Evolutionary conservation across 2,888 invertebrate species (phyloP), one percentile per base, ranked within the genome.

Genomic region (Drosophila heteroneura): DNA sequence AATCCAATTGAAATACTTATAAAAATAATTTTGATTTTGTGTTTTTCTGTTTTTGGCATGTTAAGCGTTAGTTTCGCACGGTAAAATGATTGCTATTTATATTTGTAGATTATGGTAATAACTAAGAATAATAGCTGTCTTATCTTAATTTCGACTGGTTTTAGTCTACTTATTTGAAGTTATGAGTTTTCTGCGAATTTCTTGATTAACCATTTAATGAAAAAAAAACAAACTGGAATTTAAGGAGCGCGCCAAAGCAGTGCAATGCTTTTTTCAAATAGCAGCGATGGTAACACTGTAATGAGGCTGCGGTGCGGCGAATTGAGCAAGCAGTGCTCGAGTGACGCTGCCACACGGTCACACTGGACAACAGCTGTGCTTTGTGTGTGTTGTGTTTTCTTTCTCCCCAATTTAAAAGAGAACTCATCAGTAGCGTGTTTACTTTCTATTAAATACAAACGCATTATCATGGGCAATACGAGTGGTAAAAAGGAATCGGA

Each of bases 401-500:
- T 53, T 68, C 57, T 73, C 73, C 53, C 51, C 71, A 71, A 58
- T 79, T 79, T 68, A 60, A 75, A 75, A 41, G 47, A 37, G 32
- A 62, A 58, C 64, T 71, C 75, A 53, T 79, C 79, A 79, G 79
- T 76, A 74, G 60, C 58, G 74, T 80, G 63, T 76, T 73, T 79
- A 79, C 76, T 62, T 67, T 71, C 60, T 67, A 56, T 56, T 33
- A 56, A 56, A 68, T 41, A 65, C 30, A 54, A 22, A 47, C 68
- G 56, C 9, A 47, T 22, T 47, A 68, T 47, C 37, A 87, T 87
- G 87, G 87, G 87, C 7, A 87, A 89, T 41, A 66, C 78, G 14
- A 81, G 69, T 60, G 68, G 85, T 54, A 87, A 86, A 72, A 81
- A 77, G 33, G 87, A 89, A 44, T 65, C 75, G 70, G 87, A 87